Evolutionary conservation across 2,888 invertebrate genomes (phyloP), one percentile per base, ranked within the genome.

Genomic region (Phania funesta): DNA sequence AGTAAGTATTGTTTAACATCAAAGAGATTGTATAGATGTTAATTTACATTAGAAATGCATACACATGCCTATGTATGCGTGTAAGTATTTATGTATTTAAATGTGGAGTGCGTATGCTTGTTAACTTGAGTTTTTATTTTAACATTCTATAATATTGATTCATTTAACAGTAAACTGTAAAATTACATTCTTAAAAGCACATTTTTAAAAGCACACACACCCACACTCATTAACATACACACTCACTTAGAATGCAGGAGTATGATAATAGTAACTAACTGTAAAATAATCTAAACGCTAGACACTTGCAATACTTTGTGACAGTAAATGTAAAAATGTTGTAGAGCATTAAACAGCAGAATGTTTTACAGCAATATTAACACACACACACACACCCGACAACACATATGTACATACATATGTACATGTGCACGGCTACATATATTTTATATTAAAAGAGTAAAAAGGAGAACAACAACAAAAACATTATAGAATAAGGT

Each of bases 401-500:
- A n/a, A 26, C 29, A 35, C 13, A 35, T n/a, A 26, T 11, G 3
- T n/a, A 3, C 18, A 22, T 16, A 22, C 24, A 44, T 74, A 5
- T 13, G 13, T 38, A 32, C 11, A 41, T 41, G 41, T 18, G 4
- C 6, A 24, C 8, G 26, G 3, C 1, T 29, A 29, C 29, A 29
- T 48, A 73, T 11, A 60, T 71, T 71, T 56, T 29, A 26, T 46
- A 48, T 56, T 38, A 58, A 58, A 65, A 71, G 50, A 48, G 58
- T 44, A 71, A 78, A 67, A 58, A 71, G 50, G 48, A 71, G 58
- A 58, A 44, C 18, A 32, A 44, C 58, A 29, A 60, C 52, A 54
- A 56, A 29, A 54, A 54, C 29, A 65, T 50, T 71, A 71, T 80
- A 56, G 62, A 79, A 83, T 79, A 84, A 83, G 83, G 84, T 84